Conservation (phyloP, 2,113 vertebrate species). For the Jaculus jaculus region DNA sequence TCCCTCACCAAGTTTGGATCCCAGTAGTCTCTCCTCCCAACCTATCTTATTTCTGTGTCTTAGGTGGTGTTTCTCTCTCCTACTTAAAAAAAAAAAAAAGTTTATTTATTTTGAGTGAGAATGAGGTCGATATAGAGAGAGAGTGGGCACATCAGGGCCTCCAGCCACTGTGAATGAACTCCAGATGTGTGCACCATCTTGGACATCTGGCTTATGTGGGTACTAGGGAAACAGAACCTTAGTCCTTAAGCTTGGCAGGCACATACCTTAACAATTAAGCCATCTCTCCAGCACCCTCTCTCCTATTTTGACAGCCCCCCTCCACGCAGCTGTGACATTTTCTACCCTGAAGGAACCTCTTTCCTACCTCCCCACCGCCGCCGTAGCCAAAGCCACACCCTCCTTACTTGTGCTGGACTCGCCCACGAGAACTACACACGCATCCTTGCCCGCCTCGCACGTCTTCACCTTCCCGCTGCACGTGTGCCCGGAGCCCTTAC, state of each 20-base stretch:
- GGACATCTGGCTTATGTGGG: no score
- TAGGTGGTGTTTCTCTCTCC: background rate
- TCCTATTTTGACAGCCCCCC: background rate
- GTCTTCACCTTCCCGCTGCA: constrained; percentile 66
- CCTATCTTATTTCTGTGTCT: background rate
- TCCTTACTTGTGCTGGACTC: constrained; percentile 68
- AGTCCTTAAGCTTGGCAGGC: no score
- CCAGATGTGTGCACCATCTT: no score
- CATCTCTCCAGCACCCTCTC: no score
- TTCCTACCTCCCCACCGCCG: background rate
- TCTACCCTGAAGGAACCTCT: background rate
- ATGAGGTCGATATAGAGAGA: no score
- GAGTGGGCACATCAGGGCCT: no score
- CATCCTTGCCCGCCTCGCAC: constrained; percentile 63
- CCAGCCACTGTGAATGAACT: no score
- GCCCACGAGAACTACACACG: constrained; percentile 62
- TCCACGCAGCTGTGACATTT: no score
- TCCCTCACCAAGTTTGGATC: background rate
- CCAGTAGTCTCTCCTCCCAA: background rate
- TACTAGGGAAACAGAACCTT: no score
- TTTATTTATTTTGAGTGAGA: no score
- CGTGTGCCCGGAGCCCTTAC: constrained; percentile 37
- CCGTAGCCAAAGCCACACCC: background rate
- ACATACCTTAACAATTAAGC: no score
- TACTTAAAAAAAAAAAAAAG: background rate